A percentile compares a stretch with the other conserved stretches of the same genome.
phyloP scores from a whole-genome alignment of 2,797 vertebrate genomes.

The Pipistrellus pipistrellus region DNA sequence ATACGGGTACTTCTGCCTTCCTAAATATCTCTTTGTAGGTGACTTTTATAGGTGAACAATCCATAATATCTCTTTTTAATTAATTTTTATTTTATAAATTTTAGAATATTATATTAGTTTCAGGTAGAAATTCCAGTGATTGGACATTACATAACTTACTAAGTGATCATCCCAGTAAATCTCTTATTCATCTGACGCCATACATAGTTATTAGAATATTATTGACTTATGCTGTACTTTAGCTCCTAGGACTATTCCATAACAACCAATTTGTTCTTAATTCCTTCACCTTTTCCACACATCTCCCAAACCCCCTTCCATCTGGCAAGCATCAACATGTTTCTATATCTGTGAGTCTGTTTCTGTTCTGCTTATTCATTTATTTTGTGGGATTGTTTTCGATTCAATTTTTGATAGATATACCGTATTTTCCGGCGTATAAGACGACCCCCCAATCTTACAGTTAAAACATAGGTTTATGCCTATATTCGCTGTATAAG shows the following conservation, averaged over 20 bases:
- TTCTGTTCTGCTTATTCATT: neutral
- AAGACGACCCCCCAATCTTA: too few species aligned
- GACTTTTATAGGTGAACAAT: neutral
- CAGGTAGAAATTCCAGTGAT: neutral
- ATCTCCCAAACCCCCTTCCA: neutral
- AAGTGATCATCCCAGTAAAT: neutral
- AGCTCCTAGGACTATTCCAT: neutral
- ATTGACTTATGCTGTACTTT: neutral
- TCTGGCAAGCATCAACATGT: neutral
- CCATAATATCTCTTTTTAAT: neutral
- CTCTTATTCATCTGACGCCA: neutral
- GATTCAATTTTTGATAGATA: neutral
- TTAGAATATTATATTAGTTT: neutral
- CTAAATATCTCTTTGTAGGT: neutral
- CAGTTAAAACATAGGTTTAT: too few species aligned
- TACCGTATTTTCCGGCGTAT: too few species aligned
- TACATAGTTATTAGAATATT: neutral
- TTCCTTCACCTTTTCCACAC: neutral
- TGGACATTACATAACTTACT: neutral
- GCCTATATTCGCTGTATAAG: too few species aligned
- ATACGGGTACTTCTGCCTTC: neutral
- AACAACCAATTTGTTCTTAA: neutral
- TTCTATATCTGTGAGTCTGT: neutral
- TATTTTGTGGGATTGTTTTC: neutral
- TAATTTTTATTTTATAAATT: neutral